Percentiles rank a stretch among this genome's conserved stretches.
These are phyloP conservation scores for Elysia crispata DNA, from an alignment of 2,888 invertebrate species.

Conservation along the genomic window DNA sequence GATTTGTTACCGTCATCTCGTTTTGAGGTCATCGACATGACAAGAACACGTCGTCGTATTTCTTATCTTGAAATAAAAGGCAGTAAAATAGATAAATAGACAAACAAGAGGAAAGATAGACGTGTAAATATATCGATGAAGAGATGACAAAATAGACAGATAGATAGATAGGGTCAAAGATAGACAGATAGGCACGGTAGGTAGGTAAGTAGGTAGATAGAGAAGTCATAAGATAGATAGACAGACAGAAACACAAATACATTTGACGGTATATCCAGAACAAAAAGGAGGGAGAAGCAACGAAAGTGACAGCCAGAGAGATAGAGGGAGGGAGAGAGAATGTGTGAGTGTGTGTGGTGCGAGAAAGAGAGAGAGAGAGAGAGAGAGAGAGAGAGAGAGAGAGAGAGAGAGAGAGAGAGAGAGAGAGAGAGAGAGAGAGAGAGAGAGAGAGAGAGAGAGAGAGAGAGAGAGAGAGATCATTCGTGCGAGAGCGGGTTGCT, in stretches of 20 bases:
- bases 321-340: background rate
- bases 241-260: background rate
- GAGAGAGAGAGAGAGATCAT: too few species aligned
- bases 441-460: too few species aligned
- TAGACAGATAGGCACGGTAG: background rate
- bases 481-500: too few species aligned
- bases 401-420: background rate
- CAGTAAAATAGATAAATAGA: background rate
- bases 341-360: too few species aligned
- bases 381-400: background rate
- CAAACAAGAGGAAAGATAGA: background rate
- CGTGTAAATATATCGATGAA: constrained; percentile 3
- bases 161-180: background rate
- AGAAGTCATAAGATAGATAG: background rate
- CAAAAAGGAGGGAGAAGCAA: background rate
- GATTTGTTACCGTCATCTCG: too few species aligned
- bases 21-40: too few species aligned
- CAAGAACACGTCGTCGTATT: too few species aligned
- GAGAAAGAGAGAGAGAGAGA: constrained; percentile 3
- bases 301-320: background rate
- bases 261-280: background rate
- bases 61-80: too few species aligned
- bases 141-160: background rate
- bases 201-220: constrained; percentile 1
- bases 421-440: too few species aligned